Evolutionary conservation across 2,888 invertebrate species (phyloP).

Genomic region (Allophyes oxyacanthae): DNA sequence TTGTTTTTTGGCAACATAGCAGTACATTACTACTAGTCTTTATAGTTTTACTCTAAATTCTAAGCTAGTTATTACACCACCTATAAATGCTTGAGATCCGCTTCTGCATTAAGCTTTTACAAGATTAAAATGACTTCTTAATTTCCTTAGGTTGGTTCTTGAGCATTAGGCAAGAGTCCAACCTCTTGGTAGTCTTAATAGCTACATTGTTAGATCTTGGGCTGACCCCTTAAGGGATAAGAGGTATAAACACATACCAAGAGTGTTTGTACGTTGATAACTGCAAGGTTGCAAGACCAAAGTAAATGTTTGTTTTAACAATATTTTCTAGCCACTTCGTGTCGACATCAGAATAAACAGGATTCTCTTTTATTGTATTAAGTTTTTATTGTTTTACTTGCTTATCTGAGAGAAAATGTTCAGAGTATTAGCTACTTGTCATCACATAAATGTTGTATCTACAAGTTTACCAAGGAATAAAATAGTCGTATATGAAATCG

Average conservation of each 20-base stretch:
- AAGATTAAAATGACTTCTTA: no score
- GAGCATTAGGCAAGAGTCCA: not conserved
- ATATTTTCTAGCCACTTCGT: conserved; percentile 85
- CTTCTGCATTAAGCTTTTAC: no score
- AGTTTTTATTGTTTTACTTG: conserved; percentile 45
- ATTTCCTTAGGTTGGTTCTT: no score
- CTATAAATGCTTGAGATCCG: not conserved
- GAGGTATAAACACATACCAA: conserved; percentile 34
- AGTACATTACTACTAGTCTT: conserved; percentile 44
- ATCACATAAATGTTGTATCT: not conserved
- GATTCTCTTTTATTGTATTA: conserved; percentile 65
- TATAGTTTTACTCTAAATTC: conserved; percentile 26
- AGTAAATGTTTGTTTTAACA: conserved; percentile 83
- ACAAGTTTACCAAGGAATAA: conserved; percentile 1
- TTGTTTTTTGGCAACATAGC: conserved; percentile 36
- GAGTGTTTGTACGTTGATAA: conserved; percentile 57
- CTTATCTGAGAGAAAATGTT: conserved; percentile 52
- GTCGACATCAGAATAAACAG: conserved; percentile 87
- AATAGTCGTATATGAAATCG: not conserved
- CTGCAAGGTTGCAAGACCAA: conserved; percentile 59
- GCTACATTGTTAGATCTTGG: conserved; percentile 27
- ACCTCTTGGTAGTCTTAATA: conserved; percentile 1
- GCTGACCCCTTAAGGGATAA: conserved; percentile 48
- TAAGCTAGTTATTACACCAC: conserved; percentile 35
- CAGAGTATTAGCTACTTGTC: conserved; percentile 8